Conservation (phyloP, 2,797 vertebrate genomes). For the Gymnocypris eckloni region DNA sequence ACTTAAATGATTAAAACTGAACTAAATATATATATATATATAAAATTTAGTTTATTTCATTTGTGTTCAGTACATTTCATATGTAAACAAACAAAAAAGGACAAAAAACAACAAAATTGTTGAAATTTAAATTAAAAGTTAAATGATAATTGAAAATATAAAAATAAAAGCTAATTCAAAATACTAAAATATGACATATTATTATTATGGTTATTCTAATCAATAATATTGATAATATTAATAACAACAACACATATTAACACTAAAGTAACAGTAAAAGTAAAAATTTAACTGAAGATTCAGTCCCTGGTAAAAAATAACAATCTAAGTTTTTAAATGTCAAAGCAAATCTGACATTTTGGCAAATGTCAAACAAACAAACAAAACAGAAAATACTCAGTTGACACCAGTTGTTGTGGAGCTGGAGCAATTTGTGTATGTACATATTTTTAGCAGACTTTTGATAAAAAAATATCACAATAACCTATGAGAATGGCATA, state of each 20-base stretch:
- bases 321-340: not conserved
- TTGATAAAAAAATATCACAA: not conserved
- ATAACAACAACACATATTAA: not conserved
- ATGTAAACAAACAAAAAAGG: not conserved
- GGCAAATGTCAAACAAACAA: conserved; percentile 14
- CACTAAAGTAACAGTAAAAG: not conserved
- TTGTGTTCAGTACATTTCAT: too few species aligned
- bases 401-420: not conserved
- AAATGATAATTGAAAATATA: not conserved
- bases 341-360: conserved; percentile 14
- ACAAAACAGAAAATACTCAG: not conserved
- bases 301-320: not conserved
- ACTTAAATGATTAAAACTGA: not conserved
- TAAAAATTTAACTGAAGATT: not conserved
- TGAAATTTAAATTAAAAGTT: not conserved
- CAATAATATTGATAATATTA: not conserved
- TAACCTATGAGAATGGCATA: not conserved
- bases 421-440: not conserved
- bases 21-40: not conserved
- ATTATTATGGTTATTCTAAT: not conserved
- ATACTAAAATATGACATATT: not conserved
- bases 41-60: too few species aligned
- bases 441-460: not conserved
- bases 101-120: not conserved
- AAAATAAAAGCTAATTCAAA: not conserved